Base-by-base conservation (phyloP, 2,888 invertebrate species). In the Pseudeuparius sepicola region DNA sequence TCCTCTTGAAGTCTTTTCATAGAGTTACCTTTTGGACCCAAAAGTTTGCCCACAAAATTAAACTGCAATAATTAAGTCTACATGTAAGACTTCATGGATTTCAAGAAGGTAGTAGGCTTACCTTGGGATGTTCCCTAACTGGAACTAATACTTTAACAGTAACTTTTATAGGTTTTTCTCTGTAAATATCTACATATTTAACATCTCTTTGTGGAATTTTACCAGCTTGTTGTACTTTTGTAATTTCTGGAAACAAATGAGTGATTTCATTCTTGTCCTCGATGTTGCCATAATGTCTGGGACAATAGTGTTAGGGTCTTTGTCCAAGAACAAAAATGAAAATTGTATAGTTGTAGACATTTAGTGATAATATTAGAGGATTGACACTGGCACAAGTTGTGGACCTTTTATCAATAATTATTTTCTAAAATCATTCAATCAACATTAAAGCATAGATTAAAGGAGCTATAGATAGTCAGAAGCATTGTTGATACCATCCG, bases 21-120 rank as follows among this genome's bases (percentile, higher is more conserved):
- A 0, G 92, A 89, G 64, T 88, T 89, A 33, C 92, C 93, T 64
- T 90, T 92, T 10, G 92, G 92, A 2, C 93, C 93, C 52, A 93
- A 67, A 42, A 93, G 73, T 63, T 92, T 92, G 4, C 93, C 93
- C 44, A 93, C 92, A 67, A 93, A 93, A 66, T 93, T 93, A 62
- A 90, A 92, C 92, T 90, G 71, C 9, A 71, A 57, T 29, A 31
- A 25, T 30, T 34, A 29, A 5, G 14, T 20, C 28, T 20, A 14
- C 6, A 32, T 2, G 4, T 14, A 13, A 9, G 18, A 11, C 12
- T 17, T 20, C 14, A 6, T 31, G 12, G n/a, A 20, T n/a, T 17
- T 18, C 12, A 4, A 31, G 16, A 11, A 20, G n/a, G 10, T 9
- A 6, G 5, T 14, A 14, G 9, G 48, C 61, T 69, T 56, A 83